phyloP scores from a whole-genome alignment of 2,113 vertebrate genomes.

The Oncorhynchus nerka region DNA sequence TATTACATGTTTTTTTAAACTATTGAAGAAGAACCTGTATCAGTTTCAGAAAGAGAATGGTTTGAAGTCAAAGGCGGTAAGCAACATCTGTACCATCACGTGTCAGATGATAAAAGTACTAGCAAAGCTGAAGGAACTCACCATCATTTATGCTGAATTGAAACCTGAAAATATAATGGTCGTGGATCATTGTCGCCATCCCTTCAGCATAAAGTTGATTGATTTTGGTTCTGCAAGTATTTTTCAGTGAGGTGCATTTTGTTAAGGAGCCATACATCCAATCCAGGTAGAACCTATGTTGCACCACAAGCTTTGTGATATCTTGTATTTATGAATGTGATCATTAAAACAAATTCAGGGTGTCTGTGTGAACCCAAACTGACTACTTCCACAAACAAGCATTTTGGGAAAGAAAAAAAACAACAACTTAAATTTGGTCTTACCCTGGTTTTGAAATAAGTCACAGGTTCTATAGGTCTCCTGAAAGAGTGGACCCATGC shows the following conservation, averaged over 20 bases:
- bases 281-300: slow-evolving; percentile 50
- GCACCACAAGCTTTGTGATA: neutral
- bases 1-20: slow-evolving; percentile 78
- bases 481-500: slow-evolving; percentile 43
- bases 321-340: neutral
- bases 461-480: slow-evolving; percentile 71
- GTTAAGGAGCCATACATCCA: slow-evolving; percentile 77
- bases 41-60: slow-evolving; percentile 75
- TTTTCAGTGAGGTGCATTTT: slow-evolving; percentile 60
- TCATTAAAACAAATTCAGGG: neutral
- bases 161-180: slow-evolving; percentile 82
- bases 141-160: slow-evolving; percentile 77
- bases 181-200: slow-evolving; percentile 69
- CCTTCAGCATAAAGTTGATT: slow-evolving; percentile 76
- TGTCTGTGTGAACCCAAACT: neutral
- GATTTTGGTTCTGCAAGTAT: slow-evolving; percentile 77
- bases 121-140: slow-evolving; percentile 72
- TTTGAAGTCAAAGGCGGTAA: slow-evolving; percentile 60
- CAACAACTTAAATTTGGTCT: neutral
- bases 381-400: too few relatives aligned
- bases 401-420: too few relatives aligned
- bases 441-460: neutral
- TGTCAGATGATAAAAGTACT: slow-evolving; percentile 69
- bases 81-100: slow-evolving; percentile 72
- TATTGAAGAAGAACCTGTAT: slow-evolving; percentile 76